Base-by-base conservation (phyloP, 2,888 invertebrate species). In the Chamaedrilus cognettii region DNA sequence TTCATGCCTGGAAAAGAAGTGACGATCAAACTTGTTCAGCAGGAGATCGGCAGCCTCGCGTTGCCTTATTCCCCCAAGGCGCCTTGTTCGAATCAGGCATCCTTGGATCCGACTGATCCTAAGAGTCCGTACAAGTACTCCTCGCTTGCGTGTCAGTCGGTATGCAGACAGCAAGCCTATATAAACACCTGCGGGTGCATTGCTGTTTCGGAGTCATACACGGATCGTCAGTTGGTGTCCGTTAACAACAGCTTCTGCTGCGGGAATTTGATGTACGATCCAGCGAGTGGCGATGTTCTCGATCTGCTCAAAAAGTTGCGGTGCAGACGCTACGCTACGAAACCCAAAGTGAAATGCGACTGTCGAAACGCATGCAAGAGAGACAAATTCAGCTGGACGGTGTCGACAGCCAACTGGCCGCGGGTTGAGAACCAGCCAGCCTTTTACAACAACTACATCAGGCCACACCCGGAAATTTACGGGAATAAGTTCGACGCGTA, bases 381-480 rank as follows among this genome's bases (percentile, higher is more conserved):
- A 26, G 31, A 28, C 15, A 11, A 26, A 19, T 55, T 30, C 3
- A 31, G 31, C 4, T 55, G 55, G 55, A 26, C 55, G 26, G 26
- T 26, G 2, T 30, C 30, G 15, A 28, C 28, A 55, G 15, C 31
- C 2, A 2, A 55, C n/a, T 55, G 55, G 55, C 55, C 55, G 4
- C 55, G 31, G 30, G 31, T 19, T 19, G 30, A 28, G 4, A 55
- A 31, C 30, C 55, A 23, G 55, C 4, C 31, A 31, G 30, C 55
- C 55, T 55, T 55, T 31, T 55, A 55, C 55, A 28, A 55, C 3
- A 55, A 55, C 30, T 55, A 55, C 55, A 55, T 55, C 55, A 28
- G 3, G 19, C 28, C 28, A 4, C 2, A 2, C 26, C 26, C 55
- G 55, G 19, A 55, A 15, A 55, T 55, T 31, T 55, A 55, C 55